Conservation (phyloP, 1,140 invertebrate genomes). For the Papilio helenus region DNA sequence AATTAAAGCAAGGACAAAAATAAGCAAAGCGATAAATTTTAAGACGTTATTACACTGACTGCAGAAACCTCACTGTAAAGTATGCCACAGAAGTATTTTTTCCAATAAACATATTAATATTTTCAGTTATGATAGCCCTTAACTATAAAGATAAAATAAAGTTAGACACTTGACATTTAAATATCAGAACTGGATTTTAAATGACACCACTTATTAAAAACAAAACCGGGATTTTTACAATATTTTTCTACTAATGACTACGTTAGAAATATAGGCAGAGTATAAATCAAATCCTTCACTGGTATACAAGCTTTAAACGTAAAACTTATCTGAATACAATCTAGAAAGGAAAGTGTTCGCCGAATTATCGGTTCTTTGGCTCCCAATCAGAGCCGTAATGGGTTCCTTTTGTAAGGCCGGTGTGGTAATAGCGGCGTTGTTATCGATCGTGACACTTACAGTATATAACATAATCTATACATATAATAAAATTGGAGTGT, state of each 20-base stretch:
- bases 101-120: too few species aligned
- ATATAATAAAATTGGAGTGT: too few species aligned
- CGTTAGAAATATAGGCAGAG: not conserved
- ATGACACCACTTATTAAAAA: too few species aligned
- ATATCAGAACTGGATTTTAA: too few species aligned
- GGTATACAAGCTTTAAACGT: not conserved
- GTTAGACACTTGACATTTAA: too few species aligned
- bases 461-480: not conserved
- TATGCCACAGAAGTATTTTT: too few species aligned
- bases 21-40: not conserved
- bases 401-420: constrained; percentile 14
- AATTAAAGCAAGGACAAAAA: not conserved
- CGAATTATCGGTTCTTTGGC: constrained; percentile 19
- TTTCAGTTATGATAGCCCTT: too few species aligned
- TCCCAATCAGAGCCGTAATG: constrained; percentile 17
- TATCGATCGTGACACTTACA: not conserved
- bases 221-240: too few species aligned
- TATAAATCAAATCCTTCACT: not conserved
- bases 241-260: not conserved
- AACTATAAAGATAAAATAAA: too few species aligned
- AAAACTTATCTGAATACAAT: constrained; percentile 22
- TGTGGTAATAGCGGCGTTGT: not conserved
- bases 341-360: constrained; percentile 15
- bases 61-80: not conserved
- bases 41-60: not conserved